phyloP scores from a whole-genome alignment of 1,140 invertebrate genomes.

The Laupala kohalensis region DNA sequence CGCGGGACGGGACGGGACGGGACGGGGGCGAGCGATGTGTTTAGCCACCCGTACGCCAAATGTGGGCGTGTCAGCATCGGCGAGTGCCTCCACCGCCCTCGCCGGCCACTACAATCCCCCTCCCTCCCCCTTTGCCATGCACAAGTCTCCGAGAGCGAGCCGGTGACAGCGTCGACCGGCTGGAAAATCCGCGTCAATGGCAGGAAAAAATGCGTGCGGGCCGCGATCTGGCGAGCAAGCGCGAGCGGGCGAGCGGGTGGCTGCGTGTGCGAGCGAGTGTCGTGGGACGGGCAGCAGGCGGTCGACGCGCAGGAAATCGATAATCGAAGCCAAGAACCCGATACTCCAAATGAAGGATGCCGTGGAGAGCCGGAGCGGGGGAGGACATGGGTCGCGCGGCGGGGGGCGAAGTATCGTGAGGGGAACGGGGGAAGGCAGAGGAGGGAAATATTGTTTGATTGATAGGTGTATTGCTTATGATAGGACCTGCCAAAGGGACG shows the following conservation, averaged over 20 bases:
- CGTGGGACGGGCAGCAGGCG: no score
- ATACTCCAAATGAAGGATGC: not conserved
- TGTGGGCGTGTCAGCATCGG: not conserved
- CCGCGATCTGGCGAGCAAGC: not conserved
- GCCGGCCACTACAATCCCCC: no score
- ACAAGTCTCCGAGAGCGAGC: not conserved
- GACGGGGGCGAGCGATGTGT: not conserved
- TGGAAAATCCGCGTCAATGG: not conserved
- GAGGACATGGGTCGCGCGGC: not conserved
- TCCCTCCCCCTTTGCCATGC: no score
- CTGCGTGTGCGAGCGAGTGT: no score
- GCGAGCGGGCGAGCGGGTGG: no score
- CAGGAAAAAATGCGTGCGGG: not conserved
- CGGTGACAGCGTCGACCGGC: not conserved
- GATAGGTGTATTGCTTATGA: not conserved
- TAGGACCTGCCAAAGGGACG: not conserved
- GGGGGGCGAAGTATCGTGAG: not conserved
- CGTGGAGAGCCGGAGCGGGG: not conserved
- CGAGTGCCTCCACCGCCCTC: no score
- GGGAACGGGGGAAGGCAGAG: no score
- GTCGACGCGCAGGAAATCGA: not conserved
- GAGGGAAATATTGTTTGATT: not conserved
- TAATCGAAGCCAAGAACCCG: not conserved
- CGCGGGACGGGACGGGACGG: not conserved
- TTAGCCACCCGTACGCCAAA: not conserved